These are phyloP conservation scores for Phylloscopus collybita DNA, from an alignment of 2,797 vertebrate species.

Conservation along the genomic window DNA sequence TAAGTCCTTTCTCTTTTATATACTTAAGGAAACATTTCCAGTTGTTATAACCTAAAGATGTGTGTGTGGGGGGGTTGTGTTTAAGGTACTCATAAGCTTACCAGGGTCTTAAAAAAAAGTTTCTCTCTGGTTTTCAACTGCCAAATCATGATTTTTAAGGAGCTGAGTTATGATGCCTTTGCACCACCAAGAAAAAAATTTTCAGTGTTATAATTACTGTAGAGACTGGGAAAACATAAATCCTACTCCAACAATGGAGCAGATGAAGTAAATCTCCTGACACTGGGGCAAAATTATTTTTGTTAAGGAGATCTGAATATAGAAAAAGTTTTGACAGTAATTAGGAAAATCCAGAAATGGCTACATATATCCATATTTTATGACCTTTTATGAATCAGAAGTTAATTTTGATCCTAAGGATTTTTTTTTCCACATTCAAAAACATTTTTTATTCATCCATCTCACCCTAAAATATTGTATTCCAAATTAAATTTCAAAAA, in stretches of 20 bases:
- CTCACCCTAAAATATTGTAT: no score
- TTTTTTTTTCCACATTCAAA: neutral
- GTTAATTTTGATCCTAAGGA: neutral
- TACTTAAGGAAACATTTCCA: neutral
- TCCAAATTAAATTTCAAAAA: neutral
- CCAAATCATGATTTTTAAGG: neutral
- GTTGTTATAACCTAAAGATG: neutral
- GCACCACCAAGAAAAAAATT: neutral
- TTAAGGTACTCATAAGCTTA: neutral
- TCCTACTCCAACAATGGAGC: accelerated
- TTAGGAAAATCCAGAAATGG: neutral
- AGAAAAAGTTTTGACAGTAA: neutral
- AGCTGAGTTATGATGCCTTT: neutral
- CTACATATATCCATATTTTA: neutral
- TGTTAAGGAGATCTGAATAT: neutral
- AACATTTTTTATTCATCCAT: accelerated
- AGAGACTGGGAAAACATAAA: neutral
- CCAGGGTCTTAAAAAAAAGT: neutral
- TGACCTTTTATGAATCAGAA: neutral
- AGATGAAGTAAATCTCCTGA: neutral
- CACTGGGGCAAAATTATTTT: neutral
- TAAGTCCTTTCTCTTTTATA: neutral
- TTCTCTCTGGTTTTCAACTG: neutral
- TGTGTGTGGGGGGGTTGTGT: accelerated
- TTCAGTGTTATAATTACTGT: neutral